A percentile compares a stretch with the other conserved stretches of the same genome.
Conservation (phyloP, 1,140 invertebrate genomes). For the Coenobita brevimanus region DNA sequence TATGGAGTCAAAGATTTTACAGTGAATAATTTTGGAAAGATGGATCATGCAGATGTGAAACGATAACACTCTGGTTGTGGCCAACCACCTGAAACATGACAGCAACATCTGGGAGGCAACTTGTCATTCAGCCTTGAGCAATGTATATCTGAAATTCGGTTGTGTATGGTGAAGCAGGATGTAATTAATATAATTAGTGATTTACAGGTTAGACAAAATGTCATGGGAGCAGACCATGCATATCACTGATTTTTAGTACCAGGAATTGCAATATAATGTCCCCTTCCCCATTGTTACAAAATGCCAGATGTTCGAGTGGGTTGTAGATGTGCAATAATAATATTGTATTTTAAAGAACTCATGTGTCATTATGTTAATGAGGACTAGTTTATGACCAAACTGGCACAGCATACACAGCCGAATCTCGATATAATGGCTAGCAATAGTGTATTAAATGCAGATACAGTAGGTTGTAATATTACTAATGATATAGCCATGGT, state of each 20-base stretch:
- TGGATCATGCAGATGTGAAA: no score
- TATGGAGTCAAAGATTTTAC: not conserved
- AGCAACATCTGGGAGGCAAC: not conserved
- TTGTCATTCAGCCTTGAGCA: not conserved
- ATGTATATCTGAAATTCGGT: not conserved
- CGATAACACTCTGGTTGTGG: no score
- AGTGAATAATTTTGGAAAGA: no score
- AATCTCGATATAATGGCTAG: no score
- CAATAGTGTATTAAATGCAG: no score
- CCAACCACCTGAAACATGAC: not conserved
- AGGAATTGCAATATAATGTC: constrained; percentile 1
- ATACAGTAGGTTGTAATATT: no score
- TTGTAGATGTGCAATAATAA: not conserved
- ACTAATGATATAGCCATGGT: no score
- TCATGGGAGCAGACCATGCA: not conserved
- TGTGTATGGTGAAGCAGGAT: not conserved
- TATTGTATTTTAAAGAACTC: not conserved
- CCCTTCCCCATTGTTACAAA: not conserved
- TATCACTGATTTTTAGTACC: no score
- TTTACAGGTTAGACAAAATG: not conserved
- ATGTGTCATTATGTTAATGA: no score
- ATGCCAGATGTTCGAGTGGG: not conserved
- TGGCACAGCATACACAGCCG: no score
- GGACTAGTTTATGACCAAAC: no score
- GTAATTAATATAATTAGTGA: no score